These are phyloP conservation scores for Micrastur ruficollis DNA, from an alignment of 2,797 vertebrate genomes.

Conservation along the genomic window DNA sequence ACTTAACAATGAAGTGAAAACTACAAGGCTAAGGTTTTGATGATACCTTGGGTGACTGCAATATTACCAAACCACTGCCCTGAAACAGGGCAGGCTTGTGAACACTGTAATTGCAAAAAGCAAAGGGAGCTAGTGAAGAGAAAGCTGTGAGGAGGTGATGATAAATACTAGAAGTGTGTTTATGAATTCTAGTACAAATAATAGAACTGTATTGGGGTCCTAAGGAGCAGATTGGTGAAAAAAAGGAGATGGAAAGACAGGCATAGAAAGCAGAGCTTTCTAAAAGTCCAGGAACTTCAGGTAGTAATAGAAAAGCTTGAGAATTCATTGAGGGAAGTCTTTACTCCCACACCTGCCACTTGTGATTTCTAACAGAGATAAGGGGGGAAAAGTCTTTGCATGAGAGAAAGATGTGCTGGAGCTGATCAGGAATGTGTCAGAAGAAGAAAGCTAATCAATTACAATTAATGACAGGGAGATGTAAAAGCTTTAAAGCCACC, in stretches of 20 bases:
- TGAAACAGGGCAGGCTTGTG: neutral
- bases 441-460: slow-evolving; percentile 31
- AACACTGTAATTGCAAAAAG: neutral
- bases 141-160: neutral
- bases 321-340: neutral
- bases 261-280: neutral
- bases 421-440: neutral
- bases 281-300: neutral
- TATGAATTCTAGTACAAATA: neutral
- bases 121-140: slow-evolving; percentile 20
- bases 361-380: neutral
- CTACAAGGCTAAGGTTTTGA: neutral
- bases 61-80: neutral
- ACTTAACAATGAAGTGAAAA: neutral
- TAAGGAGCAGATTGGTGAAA: slow-evolving; percentile 4
- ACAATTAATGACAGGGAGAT: neutral
- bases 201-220: neutral
- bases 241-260: neutral
- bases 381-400: neutral
- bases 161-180: slow-evolving; percentile 28
- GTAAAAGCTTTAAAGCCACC: neutral
- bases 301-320: neutral
- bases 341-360: neutral
- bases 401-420: neutral
- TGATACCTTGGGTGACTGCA: neutral